phyloP scores from a whole-genome alignment of 2,888 invertebrate species.

The Cordilura impudica region DNA sequence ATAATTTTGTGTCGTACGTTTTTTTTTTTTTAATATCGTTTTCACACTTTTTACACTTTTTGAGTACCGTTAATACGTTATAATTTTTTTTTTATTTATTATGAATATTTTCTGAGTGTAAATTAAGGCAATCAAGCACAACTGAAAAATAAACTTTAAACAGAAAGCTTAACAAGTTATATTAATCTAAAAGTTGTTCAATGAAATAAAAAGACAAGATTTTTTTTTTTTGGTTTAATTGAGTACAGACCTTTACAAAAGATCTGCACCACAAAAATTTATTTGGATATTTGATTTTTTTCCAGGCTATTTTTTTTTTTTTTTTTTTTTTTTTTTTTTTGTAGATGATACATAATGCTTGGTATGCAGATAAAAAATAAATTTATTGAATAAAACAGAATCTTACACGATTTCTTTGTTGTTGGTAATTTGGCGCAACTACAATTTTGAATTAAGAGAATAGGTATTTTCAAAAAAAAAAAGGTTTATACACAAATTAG shows the following conservation, averaged over 20 bases:
- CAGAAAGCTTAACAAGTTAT: neutral
- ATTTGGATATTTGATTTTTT: slow-evolving; percentile 55
- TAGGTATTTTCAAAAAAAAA: neutral
- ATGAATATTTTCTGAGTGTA: no score
- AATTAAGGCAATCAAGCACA: no score
- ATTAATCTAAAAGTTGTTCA: neutral
- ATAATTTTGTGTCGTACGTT: no score
- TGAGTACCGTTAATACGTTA: no score
- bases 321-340: neutral
- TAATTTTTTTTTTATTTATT: no score
- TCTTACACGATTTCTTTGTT: slow-evolving; percentile 2
- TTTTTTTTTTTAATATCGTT: no score
- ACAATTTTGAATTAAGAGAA: slow-evolving; percentile 10
- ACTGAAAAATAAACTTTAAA: neutral
- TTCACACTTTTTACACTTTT: no score
- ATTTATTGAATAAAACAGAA: neutral
- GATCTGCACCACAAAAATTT: slow-evolving; percentile 58
- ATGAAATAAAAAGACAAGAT: slow-evolving; percentile 55
- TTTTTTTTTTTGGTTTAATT: slow-evolving; percentile 53
- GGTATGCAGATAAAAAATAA: slow-evolving; percentile 42
- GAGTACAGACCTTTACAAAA: slow-evolving; percentile 62
- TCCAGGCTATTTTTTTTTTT: slow-evolving; percentile 46
- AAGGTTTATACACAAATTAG: neutral
- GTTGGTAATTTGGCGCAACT: slow-evolving; percentile 11
- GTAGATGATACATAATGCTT: slow-evolving; percentile 10